Evolutionary conservation across 2,797 vertebrate species (phyloP).

Genomic region (Hypotaenidia philippensis): DNA sequence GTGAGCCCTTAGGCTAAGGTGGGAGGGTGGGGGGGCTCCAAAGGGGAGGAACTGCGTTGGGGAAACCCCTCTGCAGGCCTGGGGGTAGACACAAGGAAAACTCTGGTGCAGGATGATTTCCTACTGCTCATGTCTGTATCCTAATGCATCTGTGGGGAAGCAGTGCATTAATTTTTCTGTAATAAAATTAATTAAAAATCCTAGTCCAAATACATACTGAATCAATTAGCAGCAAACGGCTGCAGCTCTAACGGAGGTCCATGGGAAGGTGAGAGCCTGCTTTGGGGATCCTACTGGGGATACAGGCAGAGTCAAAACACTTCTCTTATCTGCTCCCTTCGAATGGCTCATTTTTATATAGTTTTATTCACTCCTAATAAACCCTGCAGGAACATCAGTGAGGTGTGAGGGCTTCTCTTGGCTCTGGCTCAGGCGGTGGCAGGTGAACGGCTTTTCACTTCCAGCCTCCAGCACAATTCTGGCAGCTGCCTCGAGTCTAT

Average conservation of each 20-base stretch:
- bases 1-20: not conserved
- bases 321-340: not conserved
- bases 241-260: not conserved
- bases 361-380: not conserved
- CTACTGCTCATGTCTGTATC: accelerated
- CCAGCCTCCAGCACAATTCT: not conserved
- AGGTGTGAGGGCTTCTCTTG: not conserved
- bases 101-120: not conserved
- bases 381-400: not conserved
- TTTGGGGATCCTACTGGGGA: not conserved
- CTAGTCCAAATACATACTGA: not conserved
- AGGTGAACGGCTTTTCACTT: not conserved
- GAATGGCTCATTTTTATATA: not conserved
- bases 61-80: accelerated
- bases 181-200: constrained; percentile 44
- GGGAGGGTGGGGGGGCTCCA: no score
- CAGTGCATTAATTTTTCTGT: not conserved
- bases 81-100: not conserved
- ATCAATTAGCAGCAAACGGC: not conserved
- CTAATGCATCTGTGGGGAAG: constrained; percentile 1
- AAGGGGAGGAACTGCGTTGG: accelerated
- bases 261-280: not conserved
- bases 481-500: not conserved
- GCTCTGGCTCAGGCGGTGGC: not conserved
- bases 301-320: not conserved